phyloP scores from a whole-genome alignment of 2,113 vertebrate genomes.

The Bungarus multicinctus region DNA sequence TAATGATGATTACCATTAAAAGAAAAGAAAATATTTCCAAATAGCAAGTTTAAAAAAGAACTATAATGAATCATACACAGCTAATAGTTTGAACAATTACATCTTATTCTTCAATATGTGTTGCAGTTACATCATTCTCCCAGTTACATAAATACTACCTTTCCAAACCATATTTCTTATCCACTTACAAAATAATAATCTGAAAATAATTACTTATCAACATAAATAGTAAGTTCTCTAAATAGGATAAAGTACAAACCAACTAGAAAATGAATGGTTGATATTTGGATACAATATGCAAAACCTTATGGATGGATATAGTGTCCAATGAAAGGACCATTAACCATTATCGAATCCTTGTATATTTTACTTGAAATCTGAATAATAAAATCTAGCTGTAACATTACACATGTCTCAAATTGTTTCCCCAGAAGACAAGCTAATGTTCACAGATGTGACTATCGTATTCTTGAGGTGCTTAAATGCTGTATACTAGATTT shows the following conservation, averaged over 20 bases:
- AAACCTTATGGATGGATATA: constrained; percentile 35
- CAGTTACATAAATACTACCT: neutral
- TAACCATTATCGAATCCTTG: neutral
- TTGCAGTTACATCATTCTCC: constrained; percentile 5
- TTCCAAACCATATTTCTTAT: constrained; percentile 27
- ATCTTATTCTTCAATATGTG: neutral
- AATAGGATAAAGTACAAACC: constrained; percentile 3
- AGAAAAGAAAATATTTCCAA: constrained; percentile 34
- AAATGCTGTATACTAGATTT: neutral
- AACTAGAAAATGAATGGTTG: constrained; percentile 38
- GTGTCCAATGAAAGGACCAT: constrained; percentile 13
- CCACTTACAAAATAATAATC: constrained; percentile 19
- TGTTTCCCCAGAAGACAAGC: neutral
- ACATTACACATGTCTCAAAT: neutral
- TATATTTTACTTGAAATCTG: neutral
- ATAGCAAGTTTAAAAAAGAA: constrained; percentile 32
- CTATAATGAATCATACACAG: constrained; percentile 24
- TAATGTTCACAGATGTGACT: constrained; percentile 6
- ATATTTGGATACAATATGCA: constrained; percentile 52
- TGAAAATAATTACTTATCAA: constrained; percentile 21
- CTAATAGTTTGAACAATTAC: constrained; percentile 27
- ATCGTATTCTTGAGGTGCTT: neutral
- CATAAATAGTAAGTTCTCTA: neutral
- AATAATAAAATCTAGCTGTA: neutral
- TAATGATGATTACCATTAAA: constrained; percentile 34